Percentiles rank a stretch among this genome's conserved stretches.
Conservation (phyloP, 2,113 vertebrate species). For the Megaleporinus macrocephalus region DNA sequence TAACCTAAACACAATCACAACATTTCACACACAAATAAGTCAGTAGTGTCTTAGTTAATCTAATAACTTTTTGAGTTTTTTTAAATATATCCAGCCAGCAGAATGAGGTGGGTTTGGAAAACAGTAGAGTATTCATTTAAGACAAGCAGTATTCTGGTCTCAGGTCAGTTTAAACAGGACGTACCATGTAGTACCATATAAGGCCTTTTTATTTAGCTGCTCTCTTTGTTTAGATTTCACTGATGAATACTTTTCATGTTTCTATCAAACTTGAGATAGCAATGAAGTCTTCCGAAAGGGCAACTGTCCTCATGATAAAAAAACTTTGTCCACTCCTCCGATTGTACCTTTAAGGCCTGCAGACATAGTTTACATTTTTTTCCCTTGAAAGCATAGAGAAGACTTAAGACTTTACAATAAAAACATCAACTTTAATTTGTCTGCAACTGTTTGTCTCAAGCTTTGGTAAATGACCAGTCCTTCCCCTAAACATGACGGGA, state of each 20-base stretch:
- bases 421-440: constrained; percentile 39
- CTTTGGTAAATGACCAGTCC: constrained; percentile 32
- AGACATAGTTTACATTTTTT: constrained; percentile 37
- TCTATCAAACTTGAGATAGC: background rate
- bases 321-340: background rate
- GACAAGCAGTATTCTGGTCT: too few relatives aligned
- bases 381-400: constrained; percentile 15
- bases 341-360: constrained; percentile 20
- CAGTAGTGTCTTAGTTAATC: too few relatives aligned
- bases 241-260: constrained; percentile 9
- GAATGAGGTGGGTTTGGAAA: too few relatives aligned
- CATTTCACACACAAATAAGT: too few relatives aligned
- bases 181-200: constrained; percentile 14
- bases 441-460: constrained; percentile 43
- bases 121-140: too few relatives aligned
- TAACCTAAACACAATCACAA: too few relatives aligned
- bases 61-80: too few relatives aligned
- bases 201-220: constrained; percentile 2
- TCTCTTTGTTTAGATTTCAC: background rate
- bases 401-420: constrained; percentile 26
- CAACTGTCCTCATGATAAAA: background rate
- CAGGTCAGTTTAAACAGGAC: background rate
- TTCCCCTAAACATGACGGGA: constrained; percentile 48
- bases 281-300: constrained; percentile 18
- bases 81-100: too few relatives aligned